These are phyloP conservation scores for Drosophila algonquin DNA, from an alignment of 2,888 invertebrate species.

Conservation along the genomic window DNA sequence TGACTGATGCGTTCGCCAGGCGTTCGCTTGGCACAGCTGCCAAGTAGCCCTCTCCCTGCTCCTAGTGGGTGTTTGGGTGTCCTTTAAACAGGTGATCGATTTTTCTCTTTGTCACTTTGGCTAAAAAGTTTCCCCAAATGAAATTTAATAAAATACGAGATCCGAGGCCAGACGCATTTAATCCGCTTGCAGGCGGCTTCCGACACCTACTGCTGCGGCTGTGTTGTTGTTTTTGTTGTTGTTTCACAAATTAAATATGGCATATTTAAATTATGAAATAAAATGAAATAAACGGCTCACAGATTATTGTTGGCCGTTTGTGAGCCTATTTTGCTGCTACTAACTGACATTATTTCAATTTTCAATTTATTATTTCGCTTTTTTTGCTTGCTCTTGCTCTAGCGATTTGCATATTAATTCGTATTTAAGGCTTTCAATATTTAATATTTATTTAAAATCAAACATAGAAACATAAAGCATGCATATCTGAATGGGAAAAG, in stretches of 20 bases:
- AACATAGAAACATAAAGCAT: slow-evolving; percentile 3
- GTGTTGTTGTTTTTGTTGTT: too few species aligned
- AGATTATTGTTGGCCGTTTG: slow-evolving; percentile 34
- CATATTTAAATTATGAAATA: slow-evolving; percentile 45
- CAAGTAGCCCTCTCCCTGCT: slow-evolving; percentile 48
- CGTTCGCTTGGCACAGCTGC: slow-evolving; percentile 73
- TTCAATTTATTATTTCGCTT: slow-evolving; percentile 8
- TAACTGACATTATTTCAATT: slow-evolving; percentile 19
- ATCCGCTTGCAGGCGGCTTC: slow-evolving; percentile 43
- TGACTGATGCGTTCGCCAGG: slow-evolving; percentile 79
- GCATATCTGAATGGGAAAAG: background rate
- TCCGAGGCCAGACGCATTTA: slow-evolving; percentile 38
- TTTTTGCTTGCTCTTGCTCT: background rate
- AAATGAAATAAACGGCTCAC: slow-evolving; percentile 22
- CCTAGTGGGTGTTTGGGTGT: slow-evolving; percentile 6
- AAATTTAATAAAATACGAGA: slow-evolving; percentile 47
- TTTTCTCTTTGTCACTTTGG: slow-evolving; percentile 44
- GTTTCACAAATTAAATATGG: slow-evolving; percentile 26
- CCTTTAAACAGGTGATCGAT: slow-evolving; percentile 77
- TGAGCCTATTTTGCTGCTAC: slow-evolving; percentile 33
- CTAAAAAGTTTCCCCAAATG: slow-evolving; percentile 21
- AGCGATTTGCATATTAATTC: slow-evolving; percentile 37
- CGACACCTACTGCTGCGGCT: slow-evolving; percentile 41
- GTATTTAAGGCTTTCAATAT: slow-evolving; percentile 25
- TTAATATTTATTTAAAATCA: slow-evolving; percentile 27